Base-by-base conservation (phyloP, 2,113 vertebrate genomes). In the Apeltes quadracus region DNA sequence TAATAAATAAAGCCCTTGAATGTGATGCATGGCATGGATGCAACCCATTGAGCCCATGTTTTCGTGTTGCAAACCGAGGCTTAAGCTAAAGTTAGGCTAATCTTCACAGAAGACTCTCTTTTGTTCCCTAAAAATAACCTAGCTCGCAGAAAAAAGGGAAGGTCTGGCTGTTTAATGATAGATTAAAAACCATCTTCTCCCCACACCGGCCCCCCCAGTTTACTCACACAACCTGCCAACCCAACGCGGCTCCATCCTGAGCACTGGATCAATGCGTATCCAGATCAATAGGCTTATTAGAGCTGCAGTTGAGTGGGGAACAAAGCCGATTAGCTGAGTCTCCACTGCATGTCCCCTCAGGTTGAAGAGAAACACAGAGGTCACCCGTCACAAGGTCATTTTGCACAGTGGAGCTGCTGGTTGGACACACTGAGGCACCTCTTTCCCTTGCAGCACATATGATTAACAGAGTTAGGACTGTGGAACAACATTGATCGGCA, bases 261-360 rank as follows among this genome's bases (percentile, higher is more conserved):
- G 53, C 66, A 70, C 78, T 32, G 34, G 79, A 88, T 92, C 89
- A 82, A 90, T 93, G 79, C 15, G 25, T 82, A 76, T 84, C 58
- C 64, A 83, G 81, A 90, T 92, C 92, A 88, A 92, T 92, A 87
- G 84, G 75, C 88, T 91, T 90, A 90, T 91, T 92, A 89, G 84
- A 85, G 84, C 81, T 68, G 77, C 72, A 75, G 77, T 69, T 81
- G 87, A 89, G 85, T 81, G 86, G 79, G 68, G 88, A 84, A 87
- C 87, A 90, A 90, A 91, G 91, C 87, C 69, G 83, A 90, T 91
- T 91, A 89, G 85, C 82, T 65, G 36, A 76, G 79, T 86, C 83
- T 84, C 70, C 76, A 44, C 62, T 70, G 83, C 71, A 53, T 29
- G 70, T 69, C 78, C 70, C 75, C 76, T 62, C 69, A 81, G 71